Conservation (phyloP, 2,797 vertebrate species). For the Macroramphosus scolopax region DNA sequence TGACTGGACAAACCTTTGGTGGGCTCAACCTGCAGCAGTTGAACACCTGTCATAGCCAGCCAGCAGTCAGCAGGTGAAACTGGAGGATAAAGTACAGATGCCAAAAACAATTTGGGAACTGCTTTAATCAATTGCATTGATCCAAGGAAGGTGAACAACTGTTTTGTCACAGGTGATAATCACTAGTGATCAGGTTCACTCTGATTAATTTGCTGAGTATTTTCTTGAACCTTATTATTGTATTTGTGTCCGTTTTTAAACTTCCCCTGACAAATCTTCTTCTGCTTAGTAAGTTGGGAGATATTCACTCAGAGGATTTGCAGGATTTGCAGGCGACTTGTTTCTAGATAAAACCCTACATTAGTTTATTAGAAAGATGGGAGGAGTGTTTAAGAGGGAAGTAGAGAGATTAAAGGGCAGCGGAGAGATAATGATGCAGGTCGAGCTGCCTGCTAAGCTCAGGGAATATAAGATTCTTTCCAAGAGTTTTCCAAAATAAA, state of each 20-base stretch:
- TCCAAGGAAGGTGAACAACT: not conserved
- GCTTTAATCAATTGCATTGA: conserved; percentile 3
- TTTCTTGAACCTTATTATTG: no score
- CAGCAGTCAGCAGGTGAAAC: conserved; percentile 6
- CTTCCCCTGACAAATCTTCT: conserved; percentile 27
- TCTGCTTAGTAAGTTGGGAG: conserved; percentile 15
- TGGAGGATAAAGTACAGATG: not conserved
- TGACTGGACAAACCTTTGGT: not conserved
- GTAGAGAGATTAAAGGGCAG: not conserved
- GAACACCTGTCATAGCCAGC: conserved; percentile 8
- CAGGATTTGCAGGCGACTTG: conserved; percentile 7
- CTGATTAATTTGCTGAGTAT: no score
- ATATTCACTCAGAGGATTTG: conserved; percentile 27
- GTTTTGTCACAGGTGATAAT: no score
- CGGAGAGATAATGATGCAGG: conserved; percentile 1
- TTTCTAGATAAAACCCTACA: conserved; percentile 24
- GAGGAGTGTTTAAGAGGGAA: not conserved
- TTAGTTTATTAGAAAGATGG: conserved; percentile 40
- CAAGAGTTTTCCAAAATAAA: not conserved
- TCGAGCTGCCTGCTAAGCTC: not conserved
- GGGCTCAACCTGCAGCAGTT: conserved; percentile 7
- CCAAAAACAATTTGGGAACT: not conserved
- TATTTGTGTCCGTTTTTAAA: conserved; percentile 7
- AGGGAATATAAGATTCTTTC: not conserved
- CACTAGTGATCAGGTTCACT: no score